Base-by-base conservation (phyloP, 2,888 invertebrate species). In the Drosophila cyrtoloma region DNA sequence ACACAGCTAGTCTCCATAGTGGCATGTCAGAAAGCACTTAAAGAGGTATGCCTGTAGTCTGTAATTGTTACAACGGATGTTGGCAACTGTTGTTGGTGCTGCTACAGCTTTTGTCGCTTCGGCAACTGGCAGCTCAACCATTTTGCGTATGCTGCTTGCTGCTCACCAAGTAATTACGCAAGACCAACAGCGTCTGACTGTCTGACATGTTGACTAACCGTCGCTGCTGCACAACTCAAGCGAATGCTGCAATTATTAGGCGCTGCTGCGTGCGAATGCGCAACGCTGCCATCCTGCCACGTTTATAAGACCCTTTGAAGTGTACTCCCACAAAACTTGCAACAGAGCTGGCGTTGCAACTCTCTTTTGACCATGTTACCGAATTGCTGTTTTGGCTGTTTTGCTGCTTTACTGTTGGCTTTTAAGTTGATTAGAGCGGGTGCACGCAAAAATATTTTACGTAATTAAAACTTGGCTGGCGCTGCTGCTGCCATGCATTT, bases 21-120 rank as follows among this genome's bases (percentile, higher is more conserved):
- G 64, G 86, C 84, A 86, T 86, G 86, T 77, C 86, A 89, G 85
- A 89, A 86, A 86, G 86, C 89, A 89, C 86, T 86, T 86, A 86
- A 83, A 70, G 75, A 56, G 78, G 30, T 58, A 65, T 56, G 72
- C 59, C 64, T 50, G 75, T 59, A 70, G 64, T 50, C 57, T 56
- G 66, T 65, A 61, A 71, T 62, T 72, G 71, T 72, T 71, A 55
- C 53, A 53, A 44, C 35, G 60, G 60, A 39, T 70, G 70, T 53
- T 55, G 66, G 47, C 47, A 47, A 47, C 63, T 77, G 67, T 55
- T 73, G 66, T 57, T 77, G 66, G 42, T 66, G 59, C 12, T 26
- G 56, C 35, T 75, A 65, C 63, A 62, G 72, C 69, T 67, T 64
- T 75, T 80, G 86, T 88, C 76, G 82, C 86, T 78, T 70, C 67